Evolutionary conservation across 2,113 vertebrate species (phyloP).

Genomic region (Actinemys pallida): DNA sequence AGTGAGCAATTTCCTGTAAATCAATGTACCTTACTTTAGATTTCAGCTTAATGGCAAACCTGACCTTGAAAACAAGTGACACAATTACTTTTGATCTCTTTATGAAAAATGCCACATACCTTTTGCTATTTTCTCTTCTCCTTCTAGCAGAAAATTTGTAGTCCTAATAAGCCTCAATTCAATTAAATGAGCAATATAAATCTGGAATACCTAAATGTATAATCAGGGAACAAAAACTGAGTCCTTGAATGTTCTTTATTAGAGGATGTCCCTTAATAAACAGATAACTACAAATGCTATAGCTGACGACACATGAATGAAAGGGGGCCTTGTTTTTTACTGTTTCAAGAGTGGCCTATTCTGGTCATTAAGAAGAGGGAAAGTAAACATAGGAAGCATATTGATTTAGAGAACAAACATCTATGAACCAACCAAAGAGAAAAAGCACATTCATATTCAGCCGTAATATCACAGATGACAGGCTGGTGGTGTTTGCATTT

Average conservation of each 20-base stretch:
- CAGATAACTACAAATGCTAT: constrained; percentile 67
- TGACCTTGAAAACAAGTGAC: constrained; percentile 77
- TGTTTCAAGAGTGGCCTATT: constrained; percentile 58
- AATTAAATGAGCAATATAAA: constrained; percentile 49
- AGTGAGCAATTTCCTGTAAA: constrained; percentile 84
- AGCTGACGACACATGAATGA: constrained; percentile 51
- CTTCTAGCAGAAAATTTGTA: constrained; percentile 62
- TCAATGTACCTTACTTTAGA: constrained; percentile 83
- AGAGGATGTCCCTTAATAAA: constrained; percentile 68
- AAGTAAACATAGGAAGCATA: constrained; percentile 14
- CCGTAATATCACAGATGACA: background rate
- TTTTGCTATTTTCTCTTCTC: constrained; percentile 59
- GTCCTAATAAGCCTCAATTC: constrained; percentile 74
- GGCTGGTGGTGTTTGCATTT: background rate
- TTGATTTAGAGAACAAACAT: background rate
- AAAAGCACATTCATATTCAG: background rate
- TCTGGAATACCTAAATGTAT: constrained; percentile 57
- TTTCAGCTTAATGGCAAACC: constrained; percentile 76
- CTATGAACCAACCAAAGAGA: background rate
- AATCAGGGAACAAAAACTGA: constrained; percentile 58
- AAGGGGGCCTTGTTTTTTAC: constrained; percentile 56
- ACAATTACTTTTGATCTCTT: constrained; percentile 63
- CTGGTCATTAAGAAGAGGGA: constrained; percentile 61
- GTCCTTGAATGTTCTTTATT: constrained; percentile 66
- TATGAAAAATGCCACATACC: constrained; percentile 36